Evolutionary conservation across 1,140 invertebrate species (phyloP), one percentile per base, ranked within the genome.

Genomic region (Bombus balteatus): DNA sequence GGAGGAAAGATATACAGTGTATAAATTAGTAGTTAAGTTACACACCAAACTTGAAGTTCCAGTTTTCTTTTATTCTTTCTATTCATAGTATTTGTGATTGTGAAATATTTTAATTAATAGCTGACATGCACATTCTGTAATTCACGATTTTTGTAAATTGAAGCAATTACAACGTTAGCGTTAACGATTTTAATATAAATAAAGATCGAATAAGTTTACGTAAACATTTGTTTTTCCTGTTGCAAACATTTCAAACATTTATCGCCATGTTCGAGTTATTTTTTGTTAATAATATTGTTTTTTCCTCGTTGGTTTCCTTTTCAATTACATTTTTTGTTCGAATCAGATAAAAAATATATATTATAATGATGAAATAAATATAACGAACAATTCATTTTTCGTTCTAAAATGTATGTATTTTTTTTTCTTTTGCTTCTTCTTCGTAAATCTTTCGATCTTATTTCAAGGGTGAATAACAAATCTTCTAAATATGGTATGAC

Each of bases 131-230:
- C 86, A 90, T 89, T 83, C 83, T 89, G 75, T 87, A 91, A 84
- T 92, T 87, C 81, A 75, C 73, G 37, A 70, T 85, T 92, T 92
- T 92, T 92, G 86, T 92, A 92, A 91, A 90, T 80, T 89, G 79
- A 89, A 90, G 28, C 81, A 81, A 75, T 75, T 91, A 79, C 79
- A 78, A 91, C 74, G 85, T 85, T 91, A 91, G 86, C 72, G 65
- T 81, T 91, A 90, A 88, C 88, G 86, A 89, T 90, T 87, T 92
- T 90, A 88, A 88, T 87, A 92, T 71, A 86, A 92, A 92, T 90
- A 92, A 91, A 91, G 89, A 88, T 91, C 81, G 62, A 87, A 78
- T 90, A 90, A 92, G 78, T 91, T 91, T 87, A 92, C 74, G 73
- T 83, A 84, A 79, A 34, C 47, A 80, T 22, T 68, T 77, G 59